Evolutionary conservation across 2,888 invertebrate genomes (phyloP).

Genomic region (Helobdella robusta): DNA sequence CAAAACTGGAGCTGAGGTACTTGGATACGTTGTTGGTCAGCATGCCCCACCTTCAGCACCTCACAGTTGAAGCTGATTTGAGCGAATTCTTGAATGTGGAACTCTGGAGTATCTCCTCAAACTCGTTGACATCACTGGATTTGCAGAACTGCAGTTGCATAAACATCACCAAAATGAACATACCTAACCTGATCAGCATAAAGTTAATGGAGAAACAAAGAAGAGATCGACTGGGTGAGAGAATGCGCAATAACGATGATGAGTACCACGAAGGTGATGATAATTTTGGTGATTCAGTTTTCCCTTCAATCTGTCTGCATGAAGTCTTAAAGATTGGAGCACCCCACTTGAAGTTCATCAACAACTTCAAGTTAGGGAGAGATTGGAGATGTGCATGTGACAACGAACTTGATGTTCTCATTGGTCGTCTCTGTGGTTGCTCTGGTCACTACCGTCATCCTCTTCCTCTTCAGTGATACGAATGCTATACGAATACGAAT

Average conservation of each 20-base stretch:
- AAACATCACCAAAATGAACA: conserved; percentile 39
- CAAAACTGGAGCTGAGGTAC: conserved; percentile 37
- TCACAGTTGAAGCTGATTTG: conserved; percentile 39
- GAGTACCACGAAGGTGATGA: too few relatives aligned
- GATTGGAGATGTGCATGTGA: too few relatives aligned
- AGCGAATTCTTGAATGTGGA: conserved; percentile 12
- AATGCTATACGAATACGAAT: too few relatives aligned
- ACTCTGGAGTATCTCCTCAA: conserved; percentile 39
- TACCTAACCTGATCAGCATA: conserved; percentile 38
- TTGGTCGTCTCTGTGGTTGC: too few relatives aligned
- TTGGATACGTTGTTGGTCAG: conserved; percentile 39
- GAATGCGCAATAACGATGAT: not conserved
- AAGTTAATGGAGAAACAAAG: conserved; percentile 21
- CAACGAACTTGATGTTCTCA: too few relatives aligned
- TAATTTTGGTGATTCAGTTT: not conserved
- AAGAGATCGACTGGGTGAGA: not conserved
- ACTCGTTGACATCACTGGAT: conserved; percentile 42
- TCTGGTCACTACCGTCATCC: too few relatives aligned
- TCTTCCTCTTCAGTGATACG: too few relatives aligned
- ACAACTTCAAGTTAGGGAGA: too few relatives aligned
- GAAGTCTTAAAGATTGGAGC: conserved; percentile 41
- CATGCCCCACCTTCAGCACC: conserved; percentile 38
- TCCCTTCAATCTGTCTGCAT: conserved; percentile 44
- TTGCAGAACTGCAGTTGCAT: conserved; percentile 46
- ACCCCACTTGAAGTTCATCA: conserved; percentile 40